Evolutionary conservation across 2,113 vertebrate species (phyloP), one percentile per base, ranked within the genome.

Genomic region (Lynx canadensis): DNA sequence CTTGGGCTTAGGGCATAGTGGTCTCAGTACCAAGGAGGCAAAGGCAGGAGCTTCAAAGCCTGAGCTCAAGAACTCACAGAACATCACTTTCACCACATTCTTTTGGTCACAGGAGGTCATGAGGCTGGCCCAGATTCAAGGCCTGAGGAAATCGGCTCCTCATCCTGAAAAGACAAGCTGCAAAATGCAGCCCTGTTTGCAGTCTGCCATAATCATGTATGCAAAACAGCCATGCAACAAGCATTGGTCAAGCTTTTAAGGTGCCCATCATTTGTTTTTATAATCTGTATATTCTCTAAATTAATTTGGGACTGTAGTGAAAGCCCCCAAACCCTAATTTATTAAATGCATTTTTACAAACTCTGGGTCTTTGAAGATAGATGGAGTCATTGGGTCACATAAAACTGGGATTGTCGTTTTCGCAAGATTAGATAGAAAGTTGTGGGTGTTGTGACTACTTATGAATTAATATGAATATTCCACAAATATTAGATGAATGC

Each of bases 321-420:
- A 93, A 38, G 36, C 52, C 91, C 88, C 36, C 94, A 91, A 89
- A 45, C 57, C 23, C 7, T 73, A 23, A 81, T 82, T 84, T 94
- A 15, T 94, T 91, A 80, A 95, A 80, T 25, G 9, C 27, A 60
- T 96, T 87, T 97, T 97, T 25, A 52, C 65, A 96, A 94, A 73
- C 55, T 65, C 45, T 78, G 45, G 41, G 41, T 95, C 45, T 89
- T 96, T 36, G 76, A 90, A 80, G 41, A 4, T 76, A 85, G 19
- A 60, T 92, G 91, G 48, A 88, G 45, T 94, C 27, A 11, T 1
- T 95, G 65, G 63, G 80, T 73, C 33, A 84, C 55, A 27, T 92
- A 16, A 92, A 89, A 80, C 31, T 9, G 27, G 94, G 38, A 38
- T 50, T 82, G 48, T 89, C 18, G 2, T 79, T 79, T 88, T 89